Evolutionary conservation across 2,888 invertebrate species (phyloP).

Genomic region (Argynnis bischoffii): DNA sequence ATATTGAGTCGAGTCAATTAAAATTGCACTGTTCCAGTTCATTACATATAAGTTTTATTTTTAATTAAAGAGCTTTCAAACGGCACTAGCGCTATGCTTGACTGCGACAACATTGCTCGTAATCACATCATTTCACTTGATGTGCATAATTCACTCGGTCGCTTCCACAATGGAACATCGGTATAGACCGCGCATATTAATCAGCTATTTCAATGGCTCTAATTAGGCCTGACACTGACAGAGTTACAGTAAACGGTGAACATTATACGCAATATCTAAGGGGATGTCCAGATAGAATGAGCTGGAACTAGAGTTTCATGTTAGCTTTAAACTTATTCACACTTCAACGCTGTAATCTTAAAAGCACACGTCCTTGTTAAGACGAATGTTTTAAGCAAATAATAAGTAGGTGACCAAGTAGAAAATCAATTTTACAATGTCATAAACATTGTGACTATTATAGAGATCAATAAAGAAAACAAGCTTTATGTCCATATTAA

Average conservation of each 20-base stretch:
- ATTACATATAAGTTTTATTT: slow-evolving; percentile 29
- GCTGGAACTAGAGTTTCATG: slow-evolving; percentile 5
- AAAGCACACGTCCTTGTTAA: neutral
- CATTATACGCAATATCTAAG: slow-evolving; percentile 43
- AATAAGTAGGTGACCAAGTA: too few relatives aligned
- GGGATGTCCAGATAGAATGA: slow-evolving; percentile 26
- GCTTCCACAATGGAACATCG: slow-evolving; percentile 68
- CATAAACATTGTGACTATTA: too few relatives aligned
- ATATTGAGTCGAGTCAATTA: slow-evolving; percentile 28
- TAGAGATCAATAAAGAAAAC: too few relatives aligned
- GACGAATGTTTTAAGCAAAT: too few relatives aligned
- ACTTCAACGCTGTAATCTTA: neutral
- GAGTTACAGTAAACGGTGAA: slow-evolving; percentile 68
- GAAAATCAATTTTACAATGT: too few relatives aligned
- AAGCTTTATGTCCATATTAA: too few relatives aligned
- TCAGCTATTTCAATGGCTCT: slow-evolving; percentile 78
- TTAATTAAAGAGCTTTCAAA: slow-evolving; percentile 33
- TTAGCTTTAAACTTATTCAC: neutral
- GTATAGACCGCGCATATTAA: slow-evolving; percentile 75
- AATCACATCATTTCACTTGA: slow-evolving; percentile 63
- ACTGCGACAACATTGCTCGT: slow-evolving; percentile 56
- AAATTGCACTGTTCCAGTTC: slow-evolving; percentile 21
- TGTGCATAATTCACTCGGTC: slow-evolving; percentile 63
- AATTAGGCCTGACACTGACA: slow-evolving; percentile 78
- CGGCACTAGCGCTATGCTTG: slow-evolving; percentile 28